Evolutionary conservation across 2,888 invertebrate species (phyloP).

Genomic region (Agrenia bidenticulata): DNA sequence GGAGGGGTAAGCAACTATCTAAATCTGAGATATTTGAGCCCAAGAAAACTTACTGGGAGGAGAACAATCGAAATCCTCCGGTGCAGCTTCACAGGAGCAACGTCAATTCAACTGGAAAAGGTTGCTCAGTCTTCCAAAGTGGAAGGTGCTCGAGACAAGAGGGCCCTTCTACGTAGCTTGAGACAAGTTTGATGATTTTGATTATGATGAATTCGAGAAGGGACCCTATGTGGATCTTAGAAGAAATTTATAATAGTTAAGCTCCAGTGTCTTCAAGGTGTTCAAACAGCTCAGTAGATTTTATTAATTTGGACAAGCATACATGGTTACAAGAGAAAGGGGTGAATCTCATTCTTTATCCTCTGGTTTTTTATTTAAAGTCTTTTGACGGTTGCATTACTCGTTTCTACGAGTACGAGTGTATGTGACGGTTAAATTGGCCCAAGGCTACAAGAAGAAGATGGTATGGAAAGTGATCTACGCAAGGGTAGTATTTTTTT

Average conservation of each 20-base stretch:
- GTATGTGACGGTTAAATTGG: not conserved
- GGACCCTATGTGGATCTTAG: conserved; percentile 1
- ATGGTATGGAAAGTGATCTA: too few relatives aligned
- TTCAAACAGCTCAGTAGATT: conserved; percentile 31
- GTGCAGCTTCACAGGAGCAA: too few relatives aligned
- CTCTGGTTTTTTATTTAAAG: conserved; percentile 8
- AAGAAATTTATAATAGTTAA: conserved; percentile 8
- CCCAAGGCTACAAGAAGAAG: not conserved
- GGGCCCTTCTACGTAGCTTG: not conserved
- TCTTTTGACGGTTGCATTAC: conserved; percentile 28
- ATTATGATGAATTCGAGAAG: conserved; percentile 14
- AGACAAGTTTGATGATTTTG: conserved; percentile 3
- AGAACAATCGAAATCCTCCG: too few relatives aligned
- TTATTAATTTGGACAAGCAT: conserved; percentile 41
- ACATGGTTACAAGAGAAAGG: conserved; percentile 21
- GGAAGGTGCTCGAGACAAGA: too few relatives aligned
- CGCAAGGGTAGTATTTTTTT: too few relatives aligned
- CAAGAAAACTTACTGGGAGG: too few relatives aligned
- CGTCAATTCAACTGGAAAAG: too few relatives aligned
- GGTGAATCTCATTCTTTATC: conserved; percentile 34
- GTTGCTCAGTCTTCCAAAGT: too few relatives aligned
- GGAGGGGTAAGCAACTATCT: too few relatives aligned
- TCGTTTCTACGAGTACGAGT: not conserved
- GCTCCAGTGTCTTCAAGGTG: conserved; percentile 8
- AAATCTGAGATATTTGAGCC: too few relatives aligned